Evolutionary conservation across 2,888 invertebrate species (phyloP), one percentile per base, ranked within the genome.

Genomic region (Phaonia tiefii): DNA sequence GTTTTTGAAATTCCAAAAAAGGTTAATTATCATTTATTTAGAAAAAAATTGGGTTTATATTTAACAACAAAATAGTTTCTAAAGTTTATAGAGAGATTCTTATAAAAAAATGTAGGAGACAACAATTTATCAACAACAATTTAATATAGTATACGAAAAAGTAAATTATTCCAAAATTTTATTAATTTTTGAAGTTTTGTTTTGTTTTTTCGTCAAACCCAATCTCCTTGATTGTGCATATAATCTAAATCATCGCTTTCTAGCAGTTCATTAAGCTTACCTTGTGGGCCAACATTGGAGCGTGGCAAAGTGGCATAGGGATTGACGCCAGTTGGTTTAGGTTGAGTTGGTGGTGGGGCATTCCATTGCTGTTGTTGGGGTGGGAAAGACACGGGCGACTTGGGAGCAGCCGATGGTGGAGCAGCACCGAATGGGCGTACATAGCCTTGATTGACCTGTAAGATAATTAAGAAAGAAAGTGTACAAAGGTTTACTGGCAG

Each of bases 271-370:
- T 83, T 77, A 73, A 54, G 85, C 90, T 89, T 89, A 91, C 91
- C 91, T 90, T 91, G 91, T 87, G 88, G 88, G 81, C 87, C 89
- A 80, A 86, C 89, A 83, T 88, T 87, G 82, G 87, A 85, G 79
- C 90, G 86, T 69, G 91, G 91, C 86, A 91, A 86, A 72, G 90
- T 90, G 73, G 91, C 90, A 78, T 91, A 91, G 3, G 90, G 86
- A 83, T 88, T 89, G 31, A 31, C 31, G 31, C 86, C 86, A 69
- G 84, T 86, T 17, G 86, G 84, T 31, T 87, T 83, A 58, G 86
- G 84, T 74, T 86, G 81, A 67, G 84, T 85, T 70, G 83, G 84
- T 66, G 83, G 84, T 75, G 84, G 85, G 60, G 83, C 83, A 63
- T 83, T 84, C 85, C 85, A 85, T 60, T 80, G 83, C 66, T 86